A percentile compares a stretch with the other conserved stretches of the same genome.
Evolutionary conservation across 1,140 invertebrate genomes (phyloP).

Genomic region (Pogonognathellus flavescens): DNA sequence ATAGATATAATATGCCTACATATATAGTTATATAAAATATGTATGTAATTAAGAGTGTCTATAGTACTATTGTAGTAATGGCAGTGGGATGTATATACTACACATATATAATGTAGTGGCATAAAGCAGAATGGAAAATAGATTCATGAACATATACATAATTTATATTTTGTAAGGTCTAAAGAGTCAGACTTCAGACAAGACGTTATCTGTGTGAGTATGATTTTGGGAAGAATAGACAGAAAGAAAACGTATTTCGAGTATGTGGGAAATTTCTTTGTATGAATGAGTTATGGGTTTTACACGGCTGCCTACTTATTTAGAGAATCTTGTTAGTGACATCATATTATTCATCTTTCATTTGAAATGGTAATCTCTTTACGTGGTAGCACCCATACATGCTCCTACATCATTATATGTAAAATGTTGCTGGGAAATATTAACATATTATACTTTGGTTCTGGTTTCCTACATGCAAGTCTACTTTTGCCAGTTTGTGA

Average conservation of each 20-base stretch:
- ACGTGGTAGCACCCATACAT: not conserved
- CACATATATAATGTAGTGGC: too few relatives aligned
- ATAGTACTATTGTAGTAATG: too few relatives aligned
- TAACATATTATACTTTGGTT: not conserved
- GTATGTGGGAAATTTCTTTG: not conserved
- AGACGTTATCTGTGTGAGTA: not conserved
- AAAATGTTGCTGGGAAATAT: not conserved
- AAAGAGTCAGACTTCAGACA: constrained; percentile 19
- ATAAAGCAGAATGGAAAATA: too few relatives aligned
- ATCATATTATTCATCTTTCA: too few relatives aligned
- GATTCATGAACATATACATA: constrained; percentile 14
- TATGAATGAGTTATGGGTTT: constrained; percentile 4
- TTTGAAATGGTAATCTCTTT: not conserved
- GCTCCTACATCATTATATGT: not conserved
- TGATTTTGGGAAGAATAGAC: not conserved
- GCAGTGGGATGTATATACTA: too few relatives aligned
- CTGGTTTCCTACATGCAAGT: not conserved
- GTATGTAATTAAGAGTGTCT: too few relatives aligned
- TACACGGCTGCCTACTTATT: not conserved
- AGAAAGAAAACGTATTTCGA: not conserved
- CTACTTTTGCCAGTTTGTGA: too few relatives aligned
- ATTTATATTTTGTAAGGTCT: not conserved
- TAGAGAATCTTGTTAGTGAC: constrained; percentile 12
- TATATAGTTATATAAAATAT: too few relatives aligned
- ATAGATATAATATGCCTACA: too few relatives aligned